Base-by-base conservation (phyloP, 2,888 invertebrate species). In the Yponomeuta evonymella region DNA sequence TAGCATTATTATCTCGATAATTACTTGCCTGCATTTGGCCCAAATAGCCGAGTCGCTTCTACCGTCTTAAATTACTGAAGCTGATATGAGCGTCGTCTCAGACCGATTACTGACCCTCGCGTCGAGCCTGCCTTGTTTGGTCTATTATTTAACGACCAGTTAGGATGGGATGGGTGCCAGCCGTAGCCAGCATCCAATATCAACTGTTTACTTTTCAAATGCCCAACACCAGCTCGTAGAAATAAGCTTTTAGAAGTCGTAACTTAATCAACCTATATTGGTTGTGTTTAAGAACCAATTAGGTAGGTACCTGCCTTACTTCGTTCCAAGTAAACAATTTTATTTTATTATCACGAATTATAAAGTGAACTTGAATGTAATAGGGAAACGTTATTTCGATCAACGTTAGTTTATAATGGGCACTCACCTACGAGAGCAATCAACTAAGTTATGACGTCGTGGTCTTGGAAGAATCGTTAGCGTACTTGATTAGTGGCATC, bases 1-100 rank as follows among this genome's bases (percentile, higher is more conserved):
- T 91, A 91, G 90, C 91, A 92, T 92, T 91, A 90, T 89, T 91
- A 91, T 91, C 91, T 89, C 86, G 82, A 89, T 90, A 90, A 92
- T 92, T 92, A 90, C 89, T 90, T 86, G 86, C 87, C 85, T 89
- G 89, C 89, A 90, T 90, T 91, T 89, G 88, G 85, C 87, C 90
- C 86, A 86, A 91, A 90, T 89, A 88, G 85, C 86, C 83, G 77
- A 81, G 82, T 85, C 80, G 87, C 84, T 81, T 85, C 84, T 80
- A 86, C 84, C 82, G 83, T 86, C 85, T 90, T 88, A 85, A 87
- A 87, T 89, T 88, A 88, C 85, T 81, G 79, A 80, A 80, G 80
- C 76, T 81, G 85, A 86, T 86, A 87, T 78, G 79, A 75, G 43
- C 79, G 77, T 78, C 79, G 79, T 79, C 78, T 74, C 78, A 76